phyloP scores from a whole-genome alignment of 2,113 vertebrate species.

The Thunnus maccoyii region DNA sequence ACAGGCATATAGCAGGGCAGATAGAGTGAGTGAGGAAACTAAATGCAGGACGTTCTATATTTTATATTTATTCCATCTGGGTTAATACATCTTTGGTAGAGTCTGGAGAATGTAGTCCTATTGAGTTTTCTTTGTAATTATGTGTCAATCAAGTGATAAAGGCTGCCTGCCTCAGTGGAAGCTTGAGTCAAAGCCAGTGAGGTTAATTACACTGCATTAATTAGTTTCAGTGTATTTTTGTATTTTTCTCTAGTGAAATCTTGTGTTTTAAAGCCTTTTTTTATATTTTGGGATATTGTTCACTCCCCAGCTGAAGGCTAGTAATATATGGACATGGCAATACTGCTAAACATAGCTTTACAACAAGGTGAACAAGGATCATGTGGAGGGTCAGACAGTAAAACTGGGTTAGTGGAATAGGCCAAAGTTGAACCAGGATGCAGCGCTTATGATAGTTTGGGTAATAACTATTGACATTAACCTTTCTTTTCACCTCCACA shows the following conservation, averaged over 20 bases:
- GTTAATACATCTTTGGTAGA: background rate
- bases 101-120: background rate
- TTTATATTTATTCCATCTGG: background rate
- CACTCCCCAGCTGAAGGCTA: background rate
- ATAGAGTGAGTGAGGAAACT: background rate
- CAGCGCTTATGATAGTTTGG: background rate
- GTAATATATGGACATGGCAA: background rate
- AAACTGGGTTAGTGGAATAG: background rate
- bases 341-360: constrained; percentile 12
- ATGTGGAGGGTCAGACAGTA: background rate
- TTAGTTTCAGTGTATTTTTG: background rate
- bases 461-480: background rate
- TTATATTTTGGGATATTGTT: background rate
- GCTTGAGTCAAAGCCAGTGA: background rate
- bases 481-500: background rate
- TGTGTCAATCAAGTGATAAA: constrained; percentile 40
- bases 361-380: background rate
- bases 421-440: background rate
- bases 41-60: background rate
- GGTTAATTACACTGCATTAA: constrained; percentile 16
- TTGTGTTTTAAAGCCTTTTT: background rate
- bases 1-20: background rate
- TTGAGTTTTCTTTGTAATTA: constrained; percentile 41
- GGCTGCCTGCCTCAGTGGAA: constrained; percentile 20
- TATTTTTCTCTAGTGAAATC: constrained; percentile 8